A percentile compares a stretch with the other conserved stretches of the same genome.
These are phyloP conservation scores for Syrphus vitripennis DNA, from an alignment of 2,888 invertebrate species.

Conservation along the genomic window DNA sequence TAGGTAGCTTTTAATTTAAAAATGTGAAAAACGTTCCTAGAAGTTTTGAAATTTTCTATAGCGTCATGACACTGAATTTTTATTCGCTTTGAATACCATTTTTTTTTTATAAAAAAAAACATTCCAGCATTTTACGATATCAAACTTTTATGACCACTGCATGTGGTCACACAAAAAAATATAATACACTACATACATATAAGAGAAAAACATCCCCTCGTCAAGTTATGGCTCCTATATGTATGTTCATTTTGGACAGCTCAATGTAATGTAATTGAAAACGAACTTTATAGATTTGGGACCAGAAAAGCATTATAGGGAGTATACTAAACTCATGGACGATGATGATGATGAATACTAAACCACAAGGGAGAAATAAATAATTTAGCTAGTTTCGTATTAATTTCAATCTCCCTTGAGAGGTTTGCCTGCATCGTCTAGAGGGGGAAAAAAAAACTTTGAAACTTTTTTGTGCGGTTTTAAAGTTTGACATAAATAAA, in stretches of 20 bases:
- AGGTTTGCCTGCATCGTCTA: conserved; percentile 33
- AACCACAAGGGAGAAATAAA: conserved; percentile 32
- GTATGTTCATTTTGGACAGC: conserved; percentile 4
- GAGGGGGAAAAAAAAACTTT: conserved; percentile 12
- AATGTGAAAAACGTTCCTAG: too few species aligned
- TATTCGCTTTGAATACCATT: too few species aligned
- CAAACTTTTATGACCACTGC: neutral
- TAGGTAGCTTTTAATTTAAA: too few species aligned
- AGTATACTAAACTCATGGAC: neutral
- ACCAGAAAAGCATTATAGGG: neutral
- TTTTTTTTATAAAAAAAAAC: neutral
- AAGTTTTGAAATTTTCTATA: neutral
- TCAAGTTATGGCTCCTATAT: neutral
- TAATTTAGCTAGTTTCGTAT: conserved; percentile 45
- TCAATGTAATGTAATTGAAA: conserved; percentile 30
- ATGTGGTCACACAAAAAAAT: neutral
- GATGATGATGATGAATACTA: conserved; percentile 4
- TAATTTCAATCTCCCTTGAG: conserved; percentile 48
- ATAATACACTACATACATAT: neutral
- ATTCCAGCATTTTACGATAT: neutral
- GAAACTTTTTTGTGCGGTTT: conserved; percentile 46
- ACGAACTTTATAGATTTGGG: conserved; percentile 32
- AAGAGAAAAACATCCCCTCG: neutral
- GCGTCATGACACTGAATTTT: neutral
- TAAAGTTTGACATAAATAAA: conserved; percentile 59